Conservation (phyloP, 2,113 vertebrate genomes). For the Nannobrachium achirus region DNA sequence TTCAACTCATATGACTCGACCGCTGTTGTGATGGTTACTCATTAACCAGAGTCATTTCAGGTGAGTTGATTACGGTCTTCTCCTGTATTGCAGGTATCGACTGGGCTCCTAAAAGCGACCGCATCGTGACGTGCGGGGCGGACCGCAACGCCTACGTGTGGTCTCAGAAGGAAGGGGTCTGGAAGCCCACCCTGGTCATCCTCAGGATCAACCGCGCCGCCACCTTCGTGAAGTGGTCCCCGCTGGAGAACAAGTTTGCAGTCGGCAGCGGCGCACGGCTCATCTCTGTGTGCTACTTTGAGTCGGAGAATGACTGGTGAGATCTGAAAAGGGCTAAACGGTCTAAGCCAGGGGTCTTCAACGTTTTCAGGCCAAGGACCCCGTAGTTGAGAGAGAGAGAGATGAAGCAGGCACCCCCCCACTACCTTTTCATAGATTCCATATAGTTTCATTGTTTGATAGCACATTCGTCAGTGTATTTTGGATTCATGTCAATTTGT, state of each 20-base stretch:
- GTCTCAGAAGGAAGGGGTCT: conserved; percentile 96
- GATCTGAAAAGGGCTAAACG: too few relatives aligned
- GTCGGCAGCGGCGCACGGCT: conserved; percentile 97
- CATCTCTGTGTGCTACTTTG: conserved; percentile 99
- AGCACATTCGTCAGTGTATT: too few relatives aligned
- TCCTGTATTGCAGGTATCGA: conserved; percentile 86
- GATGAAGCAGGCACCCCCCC: too few relatives aligned
- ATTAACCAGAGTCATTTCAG: too few relatives aligned
- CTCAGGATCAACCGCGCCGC: conserved; percentile 97
- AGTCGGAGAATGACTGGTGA: conserved; percentile 99
- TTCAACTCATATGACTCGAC: too few relatives aligned
- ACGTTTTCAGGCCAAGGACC: too few relatives aligned
- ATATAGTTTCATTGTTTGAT: too few relatives aligned
- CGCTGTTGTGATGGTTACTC: too few relatives aligned
- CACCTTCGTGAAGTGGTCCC: conserved; percentile 98
- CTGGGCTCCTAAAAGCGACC: conserved; percentile 98
- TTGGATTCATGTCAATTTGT: too few relatives aligned
- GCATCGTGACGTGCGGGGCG: conserved; percentile 96
- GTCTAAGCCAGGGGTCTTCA: too few relatives aligned
- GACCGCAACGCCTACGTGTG: conserved; percentile 98
- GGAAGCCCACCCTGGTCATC: conserved; percentile 98
- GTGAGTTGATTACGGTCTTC: not conserved
- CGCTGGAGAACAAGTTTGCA: conserved; percentile 98
- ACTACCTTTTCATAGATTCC: too few relatives aligned
- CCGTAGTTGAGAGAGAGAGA: too few relatives aligned